Percentiles rank a stretch among this genome's conserved stretches.
Evolutionary conservation across 2,797 vertebrate species (phyloP).

Genomic region (Nyctibius grandis): DNA sequence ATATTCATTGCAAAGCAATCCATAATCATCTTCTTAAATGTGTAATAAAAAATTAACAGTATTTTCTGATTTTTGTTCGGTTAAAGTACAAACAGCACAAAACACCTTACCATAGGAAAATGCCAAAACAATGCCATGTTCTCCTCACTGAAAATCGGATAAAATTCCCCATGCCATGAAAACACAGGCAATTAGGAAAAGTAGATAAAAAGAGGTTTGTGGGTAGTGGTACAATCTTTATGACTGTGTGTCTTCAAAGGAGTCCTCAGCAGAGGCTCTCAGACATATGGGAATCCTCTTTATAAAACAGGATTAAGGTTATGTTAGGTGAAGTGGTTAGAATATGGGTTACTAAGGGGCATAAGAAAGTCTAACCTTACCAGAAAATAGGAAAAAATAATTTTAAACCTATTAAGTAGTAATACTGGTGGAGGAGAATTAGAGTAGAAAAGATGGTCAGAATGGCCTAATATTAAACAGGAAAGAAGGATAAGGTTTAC

Average conservation of each 20-base stretch:
- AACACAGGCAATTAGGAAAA: neutral
- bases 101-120: neutral
- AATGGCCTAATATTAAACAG: constrained; percentile 38
- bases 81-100: neutral
- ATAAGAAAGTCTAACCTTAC: neutral
- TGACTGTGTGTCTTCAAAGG: neutral
- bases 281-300: neutral
- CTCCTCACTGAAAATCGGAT: neutral
- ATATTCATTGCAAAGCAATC: neutral
- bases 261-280: neutral
- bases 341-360: neutral
- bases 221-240: neutral
- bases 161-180: neutral
- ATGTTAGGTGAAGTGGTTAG: neutral
- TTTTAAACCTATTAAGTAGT: neutral
- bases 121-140: neutral
- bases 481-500: neutral
- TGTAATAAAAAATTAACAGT: neutral
- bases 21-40: neutral
- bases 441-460: constrained; percentile 10
- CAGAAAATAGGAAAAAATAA: constrained; percentile 22
- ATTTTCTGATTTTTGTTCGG: neutral
- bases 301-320: neutral
- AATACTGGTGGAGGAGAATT: neutral
- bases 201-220: neutral